Percentiles rank a stretch among this genome's conserved stretches.
These are phyloP conservation scores for Oreonectes daqikongensis DNA, from an alignment of 2,797 vertebrate genomes.

Conservation along the genomic window DNA sequence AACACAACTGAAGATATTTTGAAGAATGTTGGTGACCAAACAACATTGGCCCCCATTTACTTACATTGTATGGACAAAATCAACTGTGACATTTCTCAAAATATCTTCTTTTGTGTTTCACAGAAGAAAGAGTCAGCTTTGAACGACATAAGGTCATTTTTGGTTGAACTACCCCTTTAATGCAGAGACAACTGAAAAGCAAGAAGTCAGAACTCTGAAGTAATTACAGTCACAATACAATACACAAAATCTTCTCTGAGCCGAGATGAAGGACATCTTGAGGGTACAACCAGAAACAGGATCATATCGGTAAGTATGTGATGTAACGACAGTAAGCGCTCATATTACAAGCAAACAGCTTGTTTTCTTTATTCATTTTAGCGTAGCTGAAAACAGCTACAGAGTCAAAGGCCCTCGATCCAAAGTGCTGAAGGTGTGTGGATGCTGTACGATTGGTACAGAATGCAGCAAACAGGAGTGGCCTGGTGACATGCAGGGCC, in stretches of 20 bases:
- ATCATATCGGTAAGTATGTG: constrained; percentile 17
- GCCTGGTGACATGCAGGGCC: constrained; percentile 71
- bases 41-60: background rate
- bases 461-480: constrained; percentile 64
- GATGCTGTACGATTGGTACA: constrained; percentile 26
- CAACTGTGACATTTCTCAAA: too few relatives aligned
- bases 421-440: constrained; percentile 66
- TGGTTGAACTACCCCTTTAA: background rate
- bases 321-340: constrained; percentile 17
- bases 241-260: constrained; percentile 51
- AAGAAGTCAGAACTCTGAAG: constrained; percentile 36
- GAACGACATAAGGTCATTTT: background rate
- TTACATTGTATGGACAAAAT: too few relatives aligned
- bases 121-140: too few relatives aligned
- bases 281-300: constrained; percentile 38
- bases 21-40: background rate
- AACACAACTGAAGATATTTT: background rate
- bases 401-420: constrained; percentile 59
- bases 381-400: constrained; percentile 62
- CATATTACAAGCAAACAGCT: background rate
- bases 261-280: constrained; percentile 41
- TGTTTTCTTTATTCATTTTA: constrained; percentile 10
- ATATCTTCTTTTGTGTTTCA: too few relatives aligned
- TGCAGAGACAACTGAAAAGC: background rate
- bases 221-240: constrained; percentile 49